Evolutionary conservation across 1,140 invertebrate species (phyloP).

Genomic region (Andricus grossulariae): DNA sequence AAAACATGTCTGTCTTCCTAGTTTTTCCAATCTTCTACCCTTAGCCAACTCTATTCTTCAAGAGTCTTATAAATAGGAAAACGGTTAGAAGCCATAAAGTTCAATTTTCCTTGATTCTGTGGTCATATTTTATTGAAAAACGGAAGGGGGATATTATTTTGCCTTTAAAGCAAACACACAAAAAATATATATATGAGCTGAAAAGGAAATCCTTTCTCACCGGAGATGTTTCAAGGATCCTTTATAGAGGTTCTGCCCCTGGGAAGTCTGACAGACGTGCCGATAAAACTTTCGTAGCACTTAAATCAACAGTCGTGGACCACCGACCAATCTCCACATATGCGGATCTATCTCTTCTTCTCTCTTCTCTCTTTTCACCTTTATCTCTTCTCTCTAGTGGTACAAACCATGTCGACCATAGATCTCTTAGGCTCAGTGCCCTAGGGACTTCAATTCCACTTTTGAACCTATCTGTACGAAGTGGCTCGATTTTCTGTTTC

Average conservation of each 20-base stretch:
- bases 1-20: no score
- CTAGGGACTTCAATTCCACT: conserved; percentile 18
- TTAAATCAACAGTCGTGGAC: conserved; percentile 17
- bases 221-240: conserved; percentile 4
- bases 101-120: neutral
- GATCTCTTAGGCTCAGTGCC: conserved; percentile 11
- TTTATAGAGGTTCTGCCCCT: neutral
- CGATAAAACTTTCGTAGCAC: conserved; percentile 19
- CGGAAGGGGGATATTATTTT: neutral
- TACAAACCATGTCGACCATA: conserved; percentile 6
- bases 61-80: neutral
- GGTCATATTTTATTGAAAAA: neutral
- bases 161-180: conserved; percentile 3
- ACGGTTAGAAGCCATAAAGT: neutral
- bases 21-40: no score
- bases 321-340: neutral
- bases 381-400: neutral
- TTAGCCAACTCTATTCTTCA: no score
- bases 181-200: neutral
- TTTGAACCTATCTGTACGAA: conserved; percentile 5
- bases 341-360: conserved; percentile 15
- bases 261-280: conserved; percentile 27
- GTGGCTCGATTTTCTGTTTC: conserved; percentile 13
- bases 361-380: neutral
- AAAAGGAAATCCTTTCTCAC: neutral